Conservation (phyloP, 2,113 vertebrate species). For the Pagrus major region DNA sequence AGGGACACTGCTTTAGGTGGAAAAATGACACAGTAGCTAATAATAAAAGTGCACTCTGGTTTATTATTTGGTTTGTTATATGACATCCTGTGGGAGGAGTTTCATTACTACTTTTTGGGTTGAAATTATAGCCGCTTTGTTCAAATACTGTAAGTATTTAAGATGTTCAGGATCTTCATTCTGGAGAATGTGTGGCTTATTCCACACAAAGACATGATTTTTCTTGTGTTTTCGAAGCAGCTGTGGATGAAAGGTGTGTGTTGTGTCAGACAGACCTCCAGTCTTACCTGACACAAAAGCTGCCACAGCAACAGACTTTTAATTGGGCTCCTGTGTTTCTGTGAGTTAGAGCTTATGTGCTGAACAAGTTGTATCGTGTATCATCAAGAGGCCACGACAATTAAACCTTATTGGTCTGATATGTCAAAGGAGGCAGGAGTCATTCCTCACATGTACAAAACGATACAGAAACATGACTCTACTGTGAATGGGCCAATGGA, state of each 20-base stretch:
- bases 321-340: background rate
- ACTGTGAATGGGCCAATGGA: background rate
- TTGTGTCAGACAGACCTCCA: background rate
- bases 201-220: background rate
- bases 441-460: too few species aligned
- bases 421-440: background rate
- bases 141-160: background rate
- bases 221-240: background rate
- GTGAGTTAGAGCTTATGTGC: background rate
- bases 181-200: background rate
- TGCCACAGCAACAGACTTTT: background rate
- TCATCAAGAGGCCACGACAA: background rate
- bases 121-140: background rate
- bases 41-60: constrained; percentile 44
- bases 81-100: constrained; percentile 16
- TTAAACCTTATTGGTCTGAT: background rate
- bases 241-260: background rate
- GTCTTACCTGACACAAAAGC: background rate
- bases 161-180: background rate
- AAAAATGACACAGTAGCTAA: constrained; percentile 41
- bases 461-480: background rate
- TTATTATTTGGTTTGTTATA: constrained; percentile 37
- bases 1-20: constrained; percentile 49
- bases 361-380: background rate
- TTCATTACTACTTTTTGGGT: background rate